Percentiles rank a stretch among this genome's conserved stretches.
Conservation (phyloP, 1,140 invertebrate species). For the Argopecten irradians region DNA sequence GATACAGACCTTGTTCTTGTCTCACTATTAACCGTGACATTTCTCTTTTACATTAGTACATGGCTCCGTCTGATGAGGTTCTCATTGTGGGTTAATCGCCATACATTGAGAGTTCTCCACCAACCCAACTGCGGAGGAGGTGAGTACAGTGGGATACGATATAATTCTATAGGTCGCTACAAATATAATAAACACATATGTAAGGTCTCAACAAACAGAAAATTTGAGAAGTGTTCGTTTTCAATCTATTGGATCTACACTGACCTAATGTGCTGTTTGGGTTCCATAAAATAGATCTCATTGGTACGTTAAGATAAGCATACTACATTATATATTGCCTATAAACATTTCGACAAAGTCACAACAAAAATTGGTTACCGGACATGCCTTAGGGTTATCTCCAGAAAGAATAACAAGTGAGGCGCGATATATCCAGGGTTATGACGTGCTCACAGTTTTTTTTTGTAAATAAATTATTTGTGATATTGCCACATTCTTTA, state of each 20-base stretch:
- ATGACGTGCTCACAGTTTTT: no score
- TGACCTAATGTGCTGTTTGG: not conserved
- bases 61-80: constrained; percentile 62
- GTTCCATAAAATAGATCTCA: not conserved
- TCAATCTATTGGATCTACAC: not conserved
- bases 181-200: constrained; percentile 19
- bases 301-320: not conserved
- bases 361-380: no score
- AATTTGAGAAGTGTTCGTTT: not conserved
- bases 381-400: no score
- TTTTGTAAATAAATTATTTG: no score
- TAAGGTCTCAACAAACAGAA: not conserved
- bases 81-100: no score
- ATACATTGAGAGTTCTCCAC: constrained; percentile 65
- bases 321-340: no score
- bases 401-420: no score
- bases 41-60: constrained; percentile 71
- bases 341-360: no score
- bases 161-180: constrained; percentile 65
- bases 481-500: no score
- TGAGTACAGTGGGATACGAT: constrained; percentile 66
- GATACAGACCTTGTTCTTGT: constrained; percentile 74
- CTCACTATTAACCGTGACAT: constrained; percentile 72
- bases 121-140: constrained; percentile 64
- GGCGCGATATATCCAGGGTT: no score